Percentiles rank a stretch among this genome's conserved stretches.
Evolutionary conservation across 2,797 vertebrate species (phyloP).

Genomic region (Spinus pinus): DNA sequence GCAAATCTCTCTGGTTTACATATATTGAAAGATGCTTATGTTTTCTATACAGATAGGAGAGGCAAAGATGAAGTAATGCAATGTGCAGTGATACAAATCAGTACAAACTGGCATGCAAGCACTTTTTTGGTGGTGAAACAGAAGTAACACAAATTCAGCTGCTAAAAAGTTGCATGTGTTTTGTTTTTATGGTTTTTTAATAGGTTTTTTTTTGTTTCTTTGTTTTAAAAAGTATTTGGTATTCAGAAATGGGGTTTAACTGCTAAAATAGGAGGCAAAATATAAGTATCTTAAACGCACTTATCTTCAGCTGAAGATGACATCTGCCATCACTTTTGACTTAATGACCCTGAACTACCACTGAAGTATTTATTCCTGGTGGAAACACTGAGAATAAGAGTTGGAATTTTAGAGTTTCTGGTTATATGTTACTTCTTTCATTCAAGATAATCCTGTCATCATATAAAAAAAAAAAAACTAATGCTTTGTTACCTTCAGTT

Average conservation of each 20-base stretch:
- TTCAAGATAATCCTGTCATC: not conserved
- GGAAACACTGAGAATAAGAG: constrained; percentile 23
- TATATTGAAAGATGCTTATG: not conserved
- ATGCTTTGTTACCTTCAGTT: not conserved
- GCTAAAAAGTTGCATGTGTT: not conserved
- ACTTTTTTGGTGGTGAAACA: not conserved
- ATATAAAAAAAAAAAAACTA: not conserved
- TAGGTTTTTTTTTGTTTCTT: not conserved
- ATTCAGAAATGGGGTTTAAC: not conserved
- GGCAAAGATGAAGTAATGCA: not conserved
- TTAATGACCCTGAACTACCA: not conserved
- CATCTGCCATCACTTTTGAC: constrained; percentile 40
- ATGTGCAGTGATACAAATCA: not conserved
- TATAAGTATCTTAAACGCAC: not conserved
- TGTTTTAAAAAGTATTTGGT: not conserved
- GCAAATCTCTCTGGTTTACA: not conserved
- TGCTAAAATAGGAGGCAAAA: not conserved
- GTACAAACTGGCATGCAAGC: not conserved
- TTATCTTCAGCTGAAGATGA: constrained; percentile 31
- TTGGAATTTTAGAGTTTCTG: not conserved
- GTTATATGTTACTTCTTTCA: not conserved
- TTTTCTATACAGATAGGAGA: not conserved
- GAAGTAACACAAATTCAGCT: not conserved
- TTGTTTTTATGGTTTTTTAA: rapidly evolving
- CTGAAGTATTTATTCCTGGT: not conserved